Conservation (phyloP, 2,888 invertebrate genomes). For the Antheraea yamamai region DNA sequence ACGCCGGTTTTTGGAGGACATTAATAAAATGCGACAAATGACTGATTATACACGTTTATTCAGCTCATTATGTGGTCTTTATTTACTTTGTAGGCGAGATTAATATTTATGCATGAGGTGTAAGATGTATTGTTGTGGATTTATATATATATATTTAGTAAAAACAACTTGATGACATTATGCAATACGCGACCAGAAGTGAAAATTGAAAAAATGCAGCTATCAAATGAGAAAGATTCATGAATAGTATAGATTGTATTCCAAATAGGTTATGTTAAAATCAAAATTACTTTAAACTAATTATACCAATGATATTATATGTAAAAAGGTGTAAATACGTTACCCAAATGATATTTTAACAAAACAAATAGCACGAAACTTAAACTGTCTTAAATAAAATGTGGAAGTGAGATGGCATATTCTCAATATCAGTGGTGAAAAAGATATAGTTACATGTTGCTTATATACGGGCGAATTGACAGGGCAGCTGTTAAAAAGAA, state of each 20-base stretch:
- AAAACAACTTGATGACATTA: neutral
- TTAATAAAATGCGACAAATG: slow-evolving; percentile 47
- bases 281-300: too few species aligned
- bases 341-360: too few species aligned
- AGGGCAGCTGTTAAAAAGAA: too few species aligned
- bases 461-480: too few species aligned
- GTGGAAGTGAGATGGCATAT: too few species aligned
- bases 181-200: neutral
- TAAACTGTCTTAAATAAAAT: too few species aligned
- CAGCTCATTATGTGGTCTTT: slow-evolving; percentile 24
- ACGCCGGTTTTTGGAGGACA: slow-evolving; percentile 32
- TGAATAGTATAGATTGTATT: neutral
- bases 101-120: slow-evolving; percentile 20
- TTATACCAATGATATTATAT: too few species aligned
- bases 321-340: too few species aligned
- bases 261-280: neutral
- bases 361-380: too few species aligned
- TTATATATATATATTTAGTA: neutral
- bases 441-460: too few species aligned
- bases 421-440: too few species aligned
- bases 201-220: neutral
- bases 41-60: slow-evolving; percentile 37
- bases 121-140: neutral
- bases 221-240: neutral
- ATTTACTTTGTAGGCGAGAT: slow-evolving; percentile 15